These are phyloP conservation scores for Apomyelois bistriatella DNA, from an alignment of 2,888 invertebrate genomes.

Conservation along the genomic window DNA sequence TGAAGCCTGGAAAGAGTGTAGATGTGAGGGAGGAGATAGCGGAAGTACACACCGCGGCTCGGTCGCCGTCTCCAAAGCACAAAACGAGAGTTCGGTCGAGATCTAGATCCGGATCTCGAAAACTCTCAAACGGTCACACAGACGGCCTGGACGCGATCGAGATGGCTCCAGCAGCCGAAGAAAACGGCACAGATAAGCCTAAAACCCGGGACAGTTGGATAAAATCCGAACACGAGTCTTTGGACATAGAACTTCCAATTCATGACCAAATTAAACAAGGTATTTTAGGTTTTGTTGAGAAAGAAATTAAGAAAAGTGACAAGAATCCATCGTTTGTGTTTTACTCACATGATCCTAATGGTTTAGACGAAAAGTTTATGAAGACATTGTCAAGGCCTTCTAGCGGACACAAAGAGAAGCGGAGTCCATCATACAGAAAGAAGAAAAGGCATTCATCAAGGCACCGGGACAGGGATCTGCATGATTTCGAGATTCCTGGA, in stretches of 20 bases:
- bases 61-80: constrained; percentile 67
- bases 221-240: constrained; percentile 74
- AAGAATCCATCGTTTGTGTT: constrained; percentile 73
- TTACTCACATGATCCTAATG: constrained; percentile 73
- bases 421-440: constrained; percentile 70
- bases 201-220: constrained; percentile 69
- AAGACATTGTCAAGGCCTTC: constrained; percentile 67
- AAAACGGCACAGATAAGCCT: constrained; percentile 47
- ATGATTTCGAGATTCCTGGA: constrained; percentile 74
- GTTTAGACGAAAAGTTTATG: constrained; percentile 68
- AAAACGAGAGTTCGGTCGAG: constrained; percentile 49
- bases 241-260: constrained; percentile 80
- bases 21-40: constrained; percentile 66
- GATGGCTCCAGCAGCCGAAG: constrained; percentile 30
- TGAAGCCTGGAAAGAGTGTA: constrained; percentile 66
- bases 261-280: constrained; percentile 78
- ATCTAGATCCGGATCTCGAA: constrained; percentile 59
- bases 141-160: constrained; percentile 32
- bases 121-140: constrained; percentile 63
- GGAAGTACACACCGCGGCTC: constrained; percentile 62
- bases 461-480: constrained; percentile 66
- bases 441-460: constrained; percentile 71
- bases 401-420: constrained; percentile 71
- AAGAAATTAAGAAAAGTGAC: constrained; percentile 73
- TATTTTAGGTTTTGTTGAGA: constrained; percentile 73